Evolutionary conservation across 2,113 vertebrate genomes (phyloP), one percentile per base, ranked within the genome.

Genomic region (Haemorhous mexicanus): DNA sequence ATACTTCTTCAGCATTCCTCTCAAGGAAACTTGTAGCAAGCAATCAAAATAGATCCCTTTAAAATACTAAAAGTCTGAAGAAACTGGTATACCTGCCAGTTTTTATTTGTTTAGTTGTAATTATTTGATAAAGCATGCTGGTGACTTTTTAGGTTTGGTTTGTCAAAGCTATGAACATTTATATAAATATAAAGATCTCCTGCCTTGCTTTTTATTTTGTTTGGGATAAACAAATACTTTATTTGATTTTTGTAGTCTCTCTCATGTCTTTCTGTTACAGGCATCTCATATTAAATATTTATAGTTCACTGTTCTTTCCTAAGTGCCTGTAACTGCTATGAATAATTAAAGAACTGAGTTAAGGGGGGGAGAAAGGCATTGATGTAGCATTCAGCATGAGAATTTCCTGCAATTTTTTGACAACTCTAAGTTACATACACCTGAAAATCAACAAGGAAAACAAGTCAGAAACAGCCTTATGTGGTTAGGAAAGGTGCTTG

Each of bases 341-440:
- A 97, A 96, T 97, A 90, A 95, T 94, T 91, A 94, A 96, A 93
- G 63, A 73, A 74, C 39, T 79, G 50, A 96, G 78, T 92, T 89
- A 95, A 96, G 58, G 86, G 21, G 32, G 30, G 59, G 73, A 84
- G 68, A 78, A 91, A 22, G 58, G 79, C 82, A 55, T 13, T 61
- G 61, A 70, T 95, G 69, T 58, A 87, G 83, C n/a, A 61, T 96
- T 90, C 84, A 87, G 73, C 91, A 75, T 35, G 59, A 86, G 76
- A 79, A 63, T 63, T 96, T 59, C 58, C 66, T 73, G 4, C 95
- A 75, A 27, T 73, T 92, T 69, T 83, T 74, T 79, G 37, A 74
- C 91, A 80, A 68, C 66, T 73, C 50, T 93, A 63, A 84, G 91
- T 92, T 67, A 55, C 75, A n/a, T 62, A 69, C 44, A 72, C 89